phyloP scores from a whole-genome alignment of 2,888 invertebrate genomes.

The Ectropis crepuscularia region DNA sequence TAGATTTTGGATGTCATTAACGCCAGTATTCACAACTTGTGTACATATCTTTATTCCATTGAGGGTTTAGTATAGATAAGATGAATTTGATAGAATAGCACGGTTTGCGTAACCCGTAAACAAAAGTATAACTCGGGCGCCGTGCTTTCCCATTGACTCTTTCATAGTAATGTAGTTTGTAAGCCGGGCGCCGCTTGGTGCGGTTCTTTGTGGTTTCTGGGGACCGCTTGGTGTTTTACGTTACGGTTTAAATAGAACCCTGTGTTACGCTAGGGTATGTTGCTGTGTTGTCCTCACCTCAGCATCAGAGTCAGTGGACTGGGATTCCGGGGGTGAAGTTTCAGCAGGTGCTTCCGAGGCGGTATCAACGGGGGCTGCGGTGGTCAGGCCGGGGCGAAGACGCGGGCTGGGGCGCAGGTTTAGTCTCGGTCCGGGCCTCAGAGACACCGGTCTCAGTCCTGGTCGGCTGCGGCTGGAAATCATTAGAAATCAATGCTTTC shows the following conservation, averaged over 20 bases:
- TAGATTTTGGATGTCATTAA: too few relatives aligned
- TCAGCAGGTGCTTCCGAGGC: conserved; percentile 75
- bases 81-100: too few relatives aligned
- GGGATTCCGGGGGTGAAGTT: conserved; percentile 66
- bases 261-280: neutral
- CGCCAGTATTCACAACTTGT: too few relatives aligned
- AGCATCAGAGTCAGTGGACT: conserved; percentile 67
- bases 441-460: conserved; percentile 76
- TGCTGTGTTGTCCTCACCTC: conserved; percentile 58
- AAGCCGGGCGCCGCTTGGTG: too few relatives aligned
- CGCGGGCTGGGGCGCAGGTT: conserved; percentile 79
- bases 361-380: conserved; percentile 70
- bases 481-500: conserved; percentile 1
- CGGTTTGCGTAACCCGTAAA: too few relatives aligned
- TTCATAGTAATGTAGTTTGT: too few relatives aligned
- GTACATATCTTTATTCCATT: too few relatives aligned
- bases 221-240: too few relatives aligned
- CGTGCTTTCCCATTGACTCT: too few relatives aligned
- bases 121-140: too few relatives aligned
- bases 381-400: conserved; percentile 80
- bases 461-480: conserved; percentile 70
- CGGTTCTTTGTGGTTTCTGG: too few relatives aligned
- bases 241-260: neutral
- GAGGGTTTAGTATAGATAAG: too few relatives aligned
- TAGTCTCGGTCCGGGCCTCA: conserved; percentile 87